These are phyloP conservation scores for Pseudococcus jackbeardsleyi DNA, from an alignment of 2,888 invertebrate species.

Conservation along the genomic window DNA sequence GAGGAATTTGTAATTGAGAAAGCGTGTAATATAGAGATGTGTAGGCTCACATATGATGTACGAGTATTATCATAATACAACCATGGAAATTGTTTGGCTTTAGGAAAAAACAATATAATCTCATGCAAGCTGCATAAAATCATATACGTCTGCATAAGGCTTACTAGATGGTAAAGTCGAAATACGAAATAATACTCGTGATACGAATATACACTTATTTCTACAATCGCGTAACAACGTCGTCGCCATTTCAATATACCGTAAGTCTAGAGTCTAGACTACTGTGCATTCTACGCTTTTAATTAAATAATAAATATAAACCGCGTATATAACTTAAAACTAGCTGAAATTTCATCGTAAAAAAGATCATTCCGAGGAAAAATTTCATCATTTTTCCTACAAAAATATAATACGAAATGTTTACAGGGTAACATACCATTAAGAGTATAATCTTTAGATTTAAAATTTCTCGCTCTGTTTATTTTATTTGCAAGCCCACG, in stretches of 20 bases:
- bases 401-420: background rate
- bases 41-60: background rate
- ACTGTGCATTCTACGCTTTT: background rate
- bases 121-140: background rate
- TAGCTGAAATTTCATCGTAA: slow-evolving; percentile 14
- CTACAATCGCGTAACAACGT: background rate
- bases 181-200: background rate
- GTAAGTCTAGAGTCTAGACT: slow-evolving; percentile 23
- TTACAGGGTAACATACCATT: slow-evolving; percentile 5
- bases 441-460: slow-evolving; percentile 24
- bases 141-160: background rate
- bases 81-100: background rate
- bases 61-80: background rate
- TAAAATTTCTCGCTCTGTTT: slow-evolving; percentile 13
- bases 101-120: background rate
- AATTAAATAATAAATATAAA: slow-evolving; percentile 28
- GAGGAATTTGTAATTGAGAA: background rate
- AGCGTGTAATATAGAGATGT: background rate
- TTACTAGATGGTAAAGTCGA: background rate
- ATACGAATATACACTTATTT: background rate
- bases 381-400: slow-evolving; percentile 8
- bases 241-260: slow-evolving; percentile 19
- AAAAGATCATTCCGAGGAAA: background rate
- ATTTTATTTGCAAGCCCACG: background rate
- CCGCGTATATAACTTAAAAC: background rate